Evolutionary conservation across 2,113 vertebrate species (phyloP).

Genomic region (Oncorhynchus keta): DNA sequence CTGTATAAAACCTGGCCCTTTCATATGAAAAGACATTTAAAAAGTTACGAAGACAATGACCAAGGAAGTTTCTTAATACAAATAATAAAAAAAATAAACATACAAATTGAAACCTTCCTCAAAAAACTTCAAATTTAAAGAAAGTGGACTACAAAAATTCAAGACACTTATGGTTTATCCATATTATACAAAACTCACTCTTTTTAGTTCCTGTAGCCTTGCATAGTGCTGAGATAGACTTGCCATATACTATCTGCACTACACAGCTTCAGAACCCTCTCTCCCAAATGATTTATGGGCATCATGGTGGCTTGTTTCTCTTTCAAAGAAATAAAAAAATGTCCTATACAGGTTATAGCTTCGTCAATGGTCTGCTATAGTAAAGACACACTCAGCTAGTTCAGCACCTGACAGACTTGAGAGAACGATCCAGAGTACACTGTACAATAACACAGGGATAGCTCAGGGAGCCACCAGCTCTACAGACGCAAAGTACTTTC

Average conservation of each 20-base stretch:
- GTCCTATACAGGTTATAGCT: slow-evolving; percentile 25
- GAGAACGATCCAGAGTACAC: slow-evolving; percentile 63
- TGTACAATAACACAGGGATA: slow-evolving; percentile 62
- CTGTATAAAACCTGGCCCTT: slow-evolving; percentile 65
- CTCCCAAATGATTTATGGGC: slow-evolving; percentile 35
- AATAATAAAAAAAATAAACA: slow-evolving; percentile 40
- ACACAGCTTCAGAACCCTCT: slow-evolving; percentile 35
- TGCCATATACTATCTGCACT: not conserved
- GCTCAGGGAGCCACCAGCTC: slow-evolving; percentile 59
- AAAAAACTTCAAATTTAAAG: slow-evolving; percentile 42
- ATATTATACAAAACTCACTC: slow-evolving; percentile 59
- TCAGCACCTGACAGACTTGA: slow-evolving; percentile 32
- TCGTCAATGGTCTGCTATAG: slow-evolving; percentile 51
- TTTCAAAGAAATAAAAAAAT: slow-evolving; percentile 62
- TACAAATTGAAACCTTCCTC: no score
- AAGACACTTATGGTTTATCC: slow-evolving; percentile 75
- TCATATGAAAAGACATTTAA: slow-evolving; percentile 68
- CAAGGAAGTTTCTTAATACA: slow-evolving; percentile 52
- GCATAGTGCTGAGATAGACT: slow-evolving; percentile 1
- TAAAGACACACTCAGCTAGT: slow-evolving; percentile 45
- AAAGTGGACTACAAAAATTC: slow-evolving; percentile 69
- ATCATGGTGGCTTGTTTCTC: slow-evolving; percentile 60
- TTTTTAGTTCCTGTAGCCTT: slow-evolving; percentile 38
- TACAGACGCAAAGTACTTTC: slow-evolving; percentile 75
- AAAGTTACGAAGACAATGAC: slow-evolving; percentile 63